Base-by-base conservation (phyloP, 2,113 vertebrate species). In the Paramisgurnus dabryanus region DNA sequence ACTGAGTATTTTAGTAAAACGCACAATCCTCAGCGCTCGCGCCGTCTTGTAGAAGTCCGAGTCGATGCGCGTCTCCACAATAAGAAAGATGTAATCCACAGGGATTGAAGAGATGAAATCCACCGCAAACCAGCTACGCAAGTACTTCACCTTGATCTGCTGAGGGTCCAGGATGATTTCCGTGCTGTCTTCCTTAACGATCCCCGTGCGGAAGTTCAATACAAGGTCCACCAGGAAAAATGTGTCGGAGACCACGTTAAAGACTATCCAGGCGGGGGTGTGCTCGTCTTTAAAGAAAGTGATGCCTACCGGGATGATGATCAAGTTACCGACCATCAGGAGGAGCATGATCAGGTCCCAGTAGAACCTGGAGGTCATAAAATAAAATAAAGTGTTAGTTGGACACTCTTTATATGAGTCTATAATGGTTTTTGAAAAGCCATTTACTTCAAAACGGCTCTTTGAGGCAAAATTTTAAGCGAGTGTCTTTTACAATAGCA, bases 271-370 rank as follows among this genome's bases (percentile, higher is more conserved):
- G 0, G 96, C 95, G 0, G 97, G 97, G 10, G 98, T 99, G 90
- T 99, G 96, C 87, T 99, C 97, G 11, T 99, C 98, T 88, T 99
- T 99, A 93, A 99, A 99, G 91, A 99, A 99, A 65, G 98, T 99
- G 94, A 99, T 99, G 86, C 98, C 98, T 87, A 99, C 98, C 0
- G 98, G 98, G 83, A 99, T 99, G 93, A 99, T 99, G 93, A 99
- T 98, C 89, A 99, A 93, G 91, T 99, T 99, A 65, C 97, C 97
- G 75, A 99, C 97, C 98, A 99, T 99, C 87, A 99, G 93, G 69
- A 99, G 93, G 89, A 99, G 92, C 98, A 99, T 99, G 66, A 96
- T 99, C 88, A 99, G 89, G 89, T 99, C 98, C 98, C 98, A 99
- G 66, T 99, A 99, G 92, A 99, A 99, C 92, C 98, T 99, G 83